These are phyloP conservation scores for Plumapathes pennacea DNA, from an alignment of 92 coral and sea anemone species.

Conservation along the genomic window DNA sequence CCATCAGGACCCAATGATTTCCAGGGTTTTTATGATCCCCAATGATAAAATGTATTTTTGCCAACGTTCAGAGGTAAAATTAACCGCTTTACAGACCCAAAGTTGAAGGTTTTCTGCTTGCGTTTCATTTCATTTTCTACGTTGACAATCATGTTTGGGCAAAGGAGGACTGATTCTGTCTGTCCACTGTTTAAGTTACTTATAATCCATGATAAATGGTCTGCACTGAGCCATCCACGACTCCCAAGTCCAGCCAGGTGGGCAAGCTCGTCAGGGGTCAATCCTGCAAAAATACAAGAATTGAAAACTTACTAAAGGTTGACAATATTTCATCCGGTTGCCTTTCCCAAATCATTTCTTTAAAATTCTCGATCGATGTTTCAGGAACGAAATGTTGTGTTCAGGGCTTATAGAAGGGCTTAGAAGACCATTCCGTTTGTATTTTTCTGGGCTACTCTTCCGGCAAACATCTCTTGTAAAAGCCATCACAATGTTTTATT, in stretches of 20 bases:
- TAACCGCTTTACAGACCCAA: conserved; percentile 14
- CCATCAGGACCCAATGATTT: conserved; percentile 38
- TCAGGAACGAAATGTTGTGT: too few relatives aligned
- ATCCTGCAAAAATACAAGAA: conserved; percentile 4
- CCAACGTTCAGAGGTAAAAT: conserved; percentile 18
- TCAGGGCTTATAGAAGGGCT: too few relatives aligned
- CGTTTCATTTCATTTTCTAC: conserved; percentile 20
- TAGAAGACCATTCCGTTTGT: too few relatives aligned
- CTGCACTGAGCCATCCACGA: conserved; percentile 37
- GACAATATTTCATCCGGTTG: neutral
- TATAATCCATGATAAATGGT: conserved; percentile 28
- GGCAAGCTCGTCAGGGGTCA: conserved; percentile 34
- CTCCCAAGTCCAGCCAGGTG: conserved; percentile 20
- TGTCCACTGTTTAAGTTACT: conserved; percentile 21
- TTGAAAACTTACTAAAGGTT: conserved; percentile 1
- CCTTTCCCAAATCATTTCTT: conserved; percentile 12
- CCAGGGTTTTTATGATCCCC: conserved; percentile 7
- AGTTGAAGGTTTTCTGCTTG: conserved; percentile 10
- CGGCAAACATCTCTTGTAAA: too few relatives aligned
- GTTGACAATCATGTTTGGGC: conserved; percentile 24
- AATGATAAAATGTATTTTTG: neutral
- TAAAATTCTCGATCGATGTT: conserved; percentile 7
- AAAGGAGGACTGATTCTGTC: conserved; percentile 17
- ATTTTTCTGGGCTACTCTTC: too few relatives aligned
- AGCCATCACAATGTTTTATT: too few relatives aligned